phyloP scores from a whole-genome alignment of 53 echinoderm and acorn worm species.

The Paracentrotus lividus region DNA sequence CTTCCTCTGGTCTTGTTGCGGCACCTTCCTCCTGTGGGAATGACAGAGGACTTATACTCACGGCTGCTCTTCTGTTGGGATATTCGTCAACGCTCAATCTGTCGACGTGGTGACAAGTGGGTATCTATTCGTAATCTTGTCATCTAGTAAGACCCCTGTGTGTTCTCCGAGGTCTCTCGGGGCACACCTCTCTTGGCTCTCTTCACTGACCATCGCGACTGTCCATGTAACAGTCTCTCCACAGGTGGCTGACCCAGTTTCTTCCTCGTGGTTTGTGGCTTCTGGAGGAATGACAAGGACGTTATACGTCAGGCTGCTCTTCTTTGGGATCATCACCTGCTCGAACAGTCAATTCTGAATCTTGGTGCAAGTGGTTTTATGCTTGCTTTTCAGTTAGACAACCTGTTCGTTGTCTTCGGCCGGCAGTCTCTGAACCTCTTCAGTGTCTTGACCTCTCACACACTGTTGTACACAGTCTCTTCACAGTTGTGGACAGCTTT shows the following conservation, averaged over 20 bases:
- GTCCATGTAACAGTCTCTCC: slow-evolving; percentile 3
- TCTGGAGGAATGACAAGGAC: too few species aligned
- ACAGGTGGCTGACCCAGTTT: slow-evolving; percentile 60
- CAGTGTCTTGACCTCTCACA: slow-evolving; percentile 19
- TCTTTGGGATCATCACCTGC: slow-evolving; percentile 71
- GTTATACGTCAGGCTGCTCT: slow-evolving; percentile 43
- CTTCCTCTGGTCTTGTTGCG: slow-evolving; percentile 19
- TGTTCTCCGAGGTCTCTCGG: too few species aligned
- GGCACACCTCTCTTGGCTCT: too few species aligned
- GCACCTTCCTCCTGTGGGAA: slow-evolving; percentile 43
- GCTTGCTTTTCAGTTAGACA: slow-evolving; percentile 71
- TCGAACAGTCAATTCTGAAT: slow-evolving; percentile 71
- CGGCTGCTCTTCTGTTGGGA: slow-evolving; percentile 69
- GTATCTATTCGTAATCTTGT: too few species aligned
- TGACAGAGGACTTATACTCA: slow-evolving; percentile 59
- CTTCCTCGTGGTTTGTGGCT: slow-evolving; percentile 9
- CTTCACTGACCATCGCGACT: too few species aligned
- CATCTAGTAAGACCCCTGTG: too few species aligned
- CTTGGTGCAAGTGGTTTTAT: slow-evolving; percentile 69
- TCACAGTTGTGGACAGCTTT: slow-evolving; percentile 53
- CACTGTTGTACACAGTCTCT: slow-evolving; percentile 20
- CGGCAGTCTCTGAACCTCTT: slow-evolving; percentile 10
- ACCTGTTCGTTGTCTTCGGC: slow-evolving; percentile 76
- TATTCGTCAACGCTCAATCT: too few species aligned
- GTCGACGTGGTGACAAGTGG: too few species aligned